A percentile compares a stretch with the other conserved stretches of the same genome.
phyloP scores from a whole-genome alignment of 2,888 invertebrate species.

The Hydroisotoma schaefferi region DNA sequence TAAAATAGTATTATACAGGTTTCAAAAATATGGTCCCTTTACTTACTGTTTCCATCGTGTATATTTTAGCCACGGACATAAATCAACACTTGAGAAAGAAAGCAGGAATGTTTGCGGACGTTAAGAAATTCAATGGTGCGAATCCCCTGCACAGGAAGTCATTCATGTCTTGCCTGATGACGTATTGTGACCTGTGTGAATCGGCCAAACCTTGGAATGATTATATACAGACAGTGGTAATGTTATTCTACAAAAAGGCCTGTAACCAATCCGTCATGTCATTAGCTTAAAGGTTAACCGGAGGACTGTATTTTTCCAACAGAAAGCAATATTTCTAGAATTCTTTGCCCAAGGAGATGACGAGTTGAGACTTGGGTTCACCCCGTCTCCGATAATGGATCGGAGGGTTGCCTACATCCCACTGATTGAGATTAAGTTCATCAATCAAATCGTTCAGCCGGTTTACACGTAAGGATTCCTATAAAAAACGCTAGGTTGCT shows the following conservation, averaged over 20 bases:
- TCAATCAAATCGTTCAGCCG: slow-evolving; percentile 23
- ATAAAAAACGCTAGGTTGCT: neutral
- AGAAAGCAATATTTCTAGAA: slow-evolving; percentile 31
- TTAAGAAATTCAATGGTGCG: slow-evolving; percentile 14
- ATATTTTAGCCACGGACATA: slow-evolving; percentile 22
- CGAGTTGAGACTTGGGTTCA: slow-evolving; percentile 22
- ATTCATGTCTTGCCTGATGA: slow-evolving; percentile 23
- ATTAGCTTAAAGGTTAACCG: slow-evolving; percentile 1
- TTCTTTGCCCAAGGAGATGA: slow-evolving; percentile 31
- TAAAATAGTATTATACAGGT: neutral
- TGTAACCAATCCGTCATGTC: neutral
- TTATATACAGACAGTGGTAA: slow-evolving; percentile 14
- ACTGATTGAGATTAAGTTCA: slow-evolving; percentile 22
- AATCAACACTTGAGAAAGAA: slow-evolving; percentile 20
- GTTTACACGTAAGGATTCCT: slow-evolving; percentile 15
- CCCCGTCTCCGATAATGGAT: slow-evolving; percentile 30
- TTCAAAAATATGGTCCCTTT: neutral
- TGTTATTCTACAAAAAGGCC: neutral
- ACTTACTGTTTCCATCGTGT: neutral
- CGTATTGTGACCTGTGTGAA: slow-evolving; percentile 21
- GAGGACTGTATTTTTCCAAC: no score
- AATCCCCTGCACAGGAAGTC: slow-evolving; percentile 12
- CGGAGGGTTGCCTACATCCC: slow-evolving; percentile 24
- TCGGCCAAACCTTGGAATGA: slow-evolving; percentile 26
- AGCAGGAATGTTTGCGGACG: slow-evolving; percentile 13